Base-by-base conservation (phyloP, 1,140 invertebrate genomes). In the Pseudomyrmex cubaensis region DNA sequence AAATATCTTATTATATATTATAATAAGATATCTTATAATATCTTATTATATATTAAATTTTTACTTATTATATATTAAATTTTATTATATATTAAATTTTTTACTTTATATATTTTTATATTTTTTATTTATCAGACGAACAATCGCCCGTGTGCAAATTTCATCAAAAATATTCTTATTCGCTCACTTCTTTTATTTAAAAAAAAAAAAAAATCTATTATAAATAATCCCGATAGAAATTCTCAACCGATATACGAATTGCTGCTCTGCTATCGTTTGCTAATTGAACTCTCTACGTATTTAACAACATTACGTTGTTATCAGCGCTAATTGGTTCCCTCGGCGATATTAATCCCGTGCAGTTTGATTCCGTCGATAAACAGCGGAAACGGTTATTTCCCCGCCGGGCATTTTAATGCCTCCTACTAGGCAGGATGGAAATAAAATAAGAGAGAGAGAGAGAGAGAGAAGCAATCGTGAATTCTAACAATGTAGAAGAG, bases 361-460 rank as follows among this genome's bases (percentile, higher is more conserved):
- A 56, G 44, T 13, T 17, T 20, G 25, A 44, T 44, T 54, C 12
- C 61, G 35, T 66, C 4, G 12, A n/a, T 76, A 76, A 76, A 76
- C 66, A 66, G 12, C 12, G 44, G 35, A 66, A 76, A 17, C 48
- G 46, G 12, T 76, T 54, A 64, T 75, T 22, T 78, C 67, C 35
- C 15, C 12, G 12, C 10, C 48, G 25, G 17, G n/a, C n/a, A 59
- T 78, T 78, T 78, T 59, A 70, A 70, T 69, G 15, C 25, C 20
- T 15, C 46, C 67, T 0, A 15, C 35, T 35, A 69, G 48, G 22
- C 25, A n/a, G 35, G 70, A 59, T 9, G 15, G 35, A 78, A 48
- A 70, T 46, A 13, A 69, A 52, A 70, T 10, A 1, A 13, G 13
- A 48, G 63, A 57, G 20, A 74, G 12, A n/a, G 17, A 22, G 9